phyloP scores from a whole-genome alignment of 2,888 invertebrate genomes.

The Chaetoderma sp. region DNA sequence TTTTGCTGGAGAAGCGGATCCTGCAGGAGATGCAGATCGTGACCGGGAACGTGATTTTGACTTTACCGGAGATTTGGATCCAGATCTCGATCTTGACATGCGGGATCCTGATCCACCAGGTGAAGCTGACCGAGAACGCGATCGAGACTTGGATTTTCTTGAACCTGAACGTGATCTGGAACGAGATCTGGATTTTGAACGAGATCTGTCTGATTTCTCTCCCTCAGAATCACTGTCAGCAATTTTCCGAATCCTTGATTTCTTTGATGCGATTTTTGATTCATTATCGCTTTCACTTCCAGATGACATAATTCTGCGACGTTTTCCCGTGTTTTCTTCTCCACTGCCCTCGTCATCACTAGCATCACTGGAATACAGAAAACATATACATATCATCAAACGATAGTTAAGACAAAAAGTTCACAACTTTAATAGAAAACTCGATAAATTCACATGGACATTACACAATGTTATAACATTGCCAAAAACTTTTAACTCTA shows the following conservation, averaged over 20 bases:
- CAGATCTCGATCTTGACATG: slow-evolving; percentile 34
- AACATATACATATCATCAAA: background rate
- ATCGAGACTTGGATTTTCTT: slow-evolving; percentile 32
- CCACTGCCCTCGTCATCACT: slow-evolving; percentile 49
- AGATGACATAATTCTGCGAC: slow-evolving; percentile 60
- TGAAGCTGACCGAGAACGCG: slow-evolving; percentile 8
- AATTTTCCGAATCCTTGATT: too few relatives aligned
- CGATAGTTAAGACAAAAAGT: background rate
- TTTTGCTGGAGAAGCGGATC: too few relatives aligned
- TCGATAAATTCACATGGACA: too few relatives aligned
- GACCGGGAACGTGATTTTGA: background rate
- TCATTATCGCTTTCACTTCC: slow-evolving; percentile 59
- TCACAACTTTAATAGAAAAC: background rate
- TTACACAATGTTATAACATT: too few relatives aligned
- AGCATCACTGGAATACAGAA: slow-evolving; percentile 26
- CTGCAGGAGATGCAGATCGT: background rate
- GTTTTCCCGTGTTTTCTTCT: slow-evolving; percentile 49
- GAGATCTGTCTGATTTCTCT: too few relatives aligned
- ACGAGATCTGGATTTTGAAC: slow-evolving; percentile 35
- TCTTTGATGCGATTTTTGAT: background rate
- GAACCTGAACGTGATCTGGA: slow-evolving; percentile 34
- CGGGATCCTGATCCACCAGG: background rate
- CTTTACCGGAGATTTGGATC: slow-evolving; percentile 10
- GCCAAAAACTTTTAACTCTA: too few relatives aligned
- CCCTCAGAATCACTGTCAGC: too few relatives aligned